Percentiles rank a stretch among this genome's conserved stretches.
Conservation (phyloP, 1,140 invertebrate genomes). For the Heliconius himera region DNA sequence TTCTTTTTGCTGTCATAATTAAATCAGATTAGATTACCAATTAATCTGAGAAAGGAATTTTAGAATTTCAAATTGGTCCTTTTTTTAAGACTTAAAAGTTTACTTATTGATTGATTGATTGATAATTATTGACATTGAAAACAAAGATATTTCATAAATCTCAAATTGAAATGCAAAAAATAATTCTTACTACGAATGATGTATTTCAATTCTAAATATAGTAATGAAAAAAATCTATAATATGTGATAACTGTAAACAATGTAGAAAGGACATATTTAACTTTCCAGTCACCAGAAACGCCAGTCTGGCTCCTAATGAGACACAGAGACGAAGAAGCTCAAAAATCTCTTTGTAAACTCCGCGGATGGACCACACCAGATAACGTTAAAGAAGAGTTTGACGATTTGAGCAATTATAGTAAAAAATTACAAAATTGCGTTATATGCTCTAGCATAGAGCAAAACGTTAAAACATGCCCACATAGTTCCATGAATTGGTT, state of each 20-base stretch:
- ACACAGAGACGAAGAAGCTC: constrained; percentile 77
- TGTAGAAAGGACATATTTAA: background rate
- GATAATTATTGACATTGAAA: too few species aligned
- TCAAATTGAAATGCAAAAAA: too few species aligned
- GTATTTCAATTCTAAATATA: background rate
- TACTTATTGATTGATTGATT: too few species aligned
- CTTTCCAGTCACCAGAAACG: constrained; percentile 84
- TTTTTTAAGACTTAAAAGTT: too few species aligned
- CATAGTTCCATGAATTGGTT: constrained; percentile 63
- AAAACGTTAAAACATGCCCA: constrained; percentile 52
- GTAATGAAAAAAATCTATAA: too few species aligned
- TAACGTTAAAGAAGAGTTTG: constrained; percentile 77
- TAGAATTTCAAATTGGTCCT: too few species aligned
- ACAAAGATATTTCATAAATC: too few species aligned
- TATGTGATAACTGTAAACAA: too few species aligned
- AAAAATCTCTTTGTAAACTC: constrained; percentile 77
- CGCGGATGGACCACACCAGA: constrained; percentile 79
- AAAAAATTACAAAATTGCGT: constrained; percentile 62
- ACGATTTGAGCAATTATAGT: constrained; percentile 64
- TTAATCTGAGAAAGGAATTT: background rate
- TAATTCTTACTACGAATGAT: too few species aligned
- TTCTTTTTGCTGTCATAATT: background rate
- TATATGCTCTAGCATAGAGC: constrained; percentile 53
- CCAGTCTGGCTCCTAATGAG: constrained; percentile 84
- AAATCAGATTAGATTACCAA: background rate